Evolutionary conservation across 2,888 invertebrate genomes (phyloP).

Genomic region (Syrista parreyssii): DNA sequence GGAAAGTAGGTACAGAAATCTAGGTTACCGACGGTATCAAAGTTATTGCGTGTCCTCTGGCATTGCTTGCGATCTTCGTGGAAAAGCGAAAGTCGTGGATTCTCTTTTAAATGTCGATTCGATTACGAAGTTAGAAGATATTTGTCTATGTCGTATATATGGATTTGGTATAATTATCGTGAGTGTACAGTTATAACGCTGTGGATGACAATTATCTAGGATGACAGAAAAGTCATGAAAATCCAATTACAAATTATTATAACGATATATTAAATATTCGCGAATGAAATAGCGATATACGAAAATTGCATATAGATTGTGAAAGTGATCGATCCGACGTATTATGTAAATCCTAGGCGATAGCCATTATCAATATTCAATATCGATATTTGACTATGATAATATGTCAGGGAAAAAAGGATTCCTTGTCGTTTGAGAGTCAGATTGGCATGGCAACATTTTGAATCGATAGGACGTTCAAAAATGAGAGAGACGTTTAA

Average conservation of each 20-base stretch:
- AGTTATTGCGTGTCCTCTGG: slow-evolving; percentile 24
- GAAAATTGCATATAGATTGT: slow-evolving; percentile 40
- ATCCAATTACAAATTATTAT: not conserved
- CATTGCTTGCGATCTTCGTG: not conserved
- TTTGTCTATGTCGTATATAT: not conserved
- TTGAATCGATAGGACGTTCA: not conserved
- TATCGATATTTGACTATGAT: not conserved
- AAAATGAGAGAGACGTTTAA: not conserved
- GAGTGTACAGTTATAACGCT: not conserved
- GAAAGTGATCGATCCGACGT: slow-evolving; percentile 57
- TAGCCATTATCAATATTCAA: slow-evolving; percentile 25
- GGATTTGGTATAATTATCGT: not conserved
- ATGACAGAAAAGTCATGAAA: not conserved
- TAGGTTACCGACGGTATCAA: slow-evolving; percentile 30
- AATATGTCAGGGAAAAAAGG: not conserved
- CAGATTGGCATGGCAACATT: not conserved
- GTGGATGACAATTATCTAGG: not conserved
- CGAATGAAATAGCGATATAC: slow-evolving; percentile 5
- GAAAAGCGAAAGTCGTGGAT: not conserved
- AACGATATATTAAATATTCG: not conserved
- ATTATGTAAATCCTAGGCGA: slow-evolving; percentile 56
- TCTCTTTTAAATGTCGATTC: not conserved
- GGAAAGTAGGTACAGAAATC: not conserved
- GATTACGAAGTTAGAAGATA: not conserved
- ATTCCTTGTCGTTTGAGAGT: not conserved